Conservation (phyloP, 2,113 vertebrate species). For the Gnathonemus echidnorhynchus region DNA sequence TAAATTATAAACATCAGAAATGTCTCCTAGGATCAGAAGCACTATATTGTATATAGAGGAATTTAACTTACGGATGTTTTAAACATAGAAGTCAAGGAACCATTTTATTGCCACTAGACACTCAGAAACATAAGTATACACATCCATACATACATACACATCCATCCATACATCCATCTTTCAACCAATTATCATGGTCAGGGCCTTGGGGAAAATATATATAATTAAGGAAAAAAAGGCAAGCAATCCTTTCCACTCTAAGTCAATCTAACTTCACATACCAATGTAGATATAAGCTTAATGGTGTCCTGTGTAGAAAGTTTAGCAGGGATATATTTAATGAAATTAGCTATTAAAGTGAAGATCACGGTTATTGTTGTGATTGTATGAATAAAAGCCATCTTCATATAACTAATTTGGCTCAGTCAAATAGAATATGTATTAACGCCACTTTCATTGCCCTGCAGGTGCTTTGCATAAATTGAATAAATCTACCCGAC, state of each 20-base stretch:
- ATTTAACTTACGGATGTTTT: constrained; percentile 49
- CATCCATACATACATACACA: neutral
- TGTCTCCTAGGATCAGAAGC: constrained; percentile 8
- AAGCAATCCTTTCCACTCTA: constrained; percentile 22
- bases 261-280: constrained; percentile 38
- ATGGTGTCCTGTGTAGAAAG: constrained; percentile 44
- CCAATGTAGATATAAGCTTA: constrained; percentile 42
- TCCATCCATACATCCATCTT: neutral
- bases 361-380: constrained; percentile 49
- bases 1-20: constrained; percentile 26
- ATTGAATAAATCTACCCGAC: constrained; percentile 68
- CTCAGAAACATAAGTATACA: neutral
- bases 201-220: constrained; percentile 30
- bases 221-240: constrained; percentile 33
- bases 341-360: constrained; percentile 57
- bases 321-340: constrained; percentile 44
- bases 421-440: constrained; percentile 58
- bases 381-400: constrained; percentile 57
- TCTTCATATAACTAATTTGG: constrained; percentile 61
- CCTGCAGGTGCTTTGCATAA: constrained; percentile 70
- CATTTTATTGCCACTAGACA: constrained; percentile 35
- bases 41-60: constrained; percentile 36
- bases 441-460: constrained; percentile 72
- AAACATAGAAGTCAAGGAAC: constrained; percentile 44
- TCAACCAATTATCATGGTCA: neutral